Base-by-base conservation (phyloP, 2,888 invertebrate species). In the Scrobipalpa atriplicella region DNA sequence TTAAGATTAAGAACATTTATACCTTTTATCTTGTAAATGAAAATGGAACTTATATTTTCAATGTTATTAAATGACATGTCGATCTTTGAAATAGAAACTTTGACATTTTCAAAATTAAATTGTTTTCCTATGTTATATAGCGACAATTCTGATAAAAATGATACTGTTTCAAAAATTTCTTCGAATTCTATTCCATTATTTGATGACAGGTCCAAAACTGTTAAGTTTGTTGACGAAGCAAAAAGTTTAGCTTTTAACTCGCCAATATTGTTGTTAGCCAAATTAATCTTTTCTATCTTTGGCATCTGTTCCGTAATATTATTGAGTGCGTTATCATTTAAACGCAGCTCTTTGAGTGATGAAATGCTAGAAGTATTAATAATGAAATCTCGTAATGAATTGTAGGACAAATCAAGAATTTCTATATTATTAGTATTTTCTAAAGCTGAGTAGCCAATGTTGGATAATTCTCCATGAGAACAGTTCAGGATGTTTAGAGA, bases 211-310 rank as follows among this genome's bases (percentile, higher is more conserved):
- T 58, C 58, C 38, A 58, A 58, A 36, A 11, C 9, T 58, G n/a
- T 58, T 38, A 58, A 58, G 16, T 58, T 58, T 58, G 29, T 36
- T 3, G 16, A 8, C 0, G 7, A 38, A 38, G 38, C 54, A 21
- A 56, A 56, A 21, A 21, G 2, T 0, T 56, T 38, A 38, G 38
- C 8, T 58, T 58, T n/a, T 13, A 58, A 38, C 5, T 58, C 38
- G n/a, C n/a, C 36, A 38, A 58, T 58, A 16, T 58, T 58, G n/a
- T 58, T 58, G 16, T 58, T 58, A 1, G 58, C 58, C n/a, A 58
- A 29, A 38, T 58, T 36, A 38, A 58, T n/a, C 2, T 38, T 16
- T 58, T 58, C 38, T 16, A 58, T 16, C 1, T 8, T 38, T 13
- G 0, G 29, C 29, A 58, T 38, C n/a, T 36, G n/a, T 29, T 38